A percentile compares a stretch with the other conserved stretches of the same genome.
phyloP scores from a whole-genome alignment of 1,140 invertebrate genomes.

The Bombus ignitus region DNA sequence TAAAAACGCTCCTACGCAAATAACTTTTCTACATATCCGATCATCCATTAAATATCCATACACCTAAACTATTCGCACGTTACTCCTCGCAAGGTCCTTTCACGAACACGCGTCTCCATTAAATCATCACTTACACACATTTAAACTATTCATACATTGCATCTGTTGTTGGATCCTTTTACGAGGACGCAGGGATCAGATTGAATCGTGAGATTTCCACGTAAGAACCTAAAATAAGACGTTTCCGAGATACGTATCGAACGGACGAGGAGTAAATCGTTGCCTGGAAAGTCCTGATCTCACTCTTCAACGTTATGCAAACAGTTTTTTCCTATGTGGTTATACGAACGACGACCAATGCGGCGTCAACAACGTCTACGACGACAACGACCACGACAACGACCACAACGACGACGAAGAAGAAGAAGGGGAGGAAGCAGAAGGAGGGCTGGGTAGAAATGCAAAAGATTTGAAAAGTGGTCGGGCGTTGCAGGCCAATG shows the following conservation, averaged over 20 bases:
- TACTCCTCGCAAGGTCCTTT: no score
- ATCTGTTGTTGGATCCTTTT: background rate
- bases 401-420: no score
- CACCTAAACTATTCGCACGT: no score
- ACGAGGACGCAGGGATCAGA: background rate
- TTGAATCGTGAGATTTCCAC: background rate
- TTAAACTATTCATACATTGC: background rate
- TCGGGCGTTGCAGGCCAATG: background rate
- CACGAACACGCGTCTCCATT: background rate
- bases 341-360: background rate
- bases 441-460: background rate
- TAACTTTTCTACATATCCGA: background rate
- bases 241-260: background rate
- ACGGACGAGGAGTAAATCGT: background rate
- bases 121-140: background rate
- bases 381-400: background rate
- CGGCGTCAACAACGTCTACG: background rate
- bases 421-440: background rate
- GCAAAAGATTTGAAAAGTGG: slow-evolving; percentile 26
- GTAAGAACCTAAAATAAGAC: no score
- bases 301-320: background rate
- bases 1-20: background rate
- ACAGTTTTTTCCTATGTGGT: background rate
- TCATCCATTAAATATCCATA: background rate
- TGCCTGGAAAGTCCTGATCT: background rate